Percentiles rank a stretch among this genome's conserved stretches.
Conservation (phyloP, 2,888 invertebrate genomes). For the Epinotia brunnichana region DNA sequence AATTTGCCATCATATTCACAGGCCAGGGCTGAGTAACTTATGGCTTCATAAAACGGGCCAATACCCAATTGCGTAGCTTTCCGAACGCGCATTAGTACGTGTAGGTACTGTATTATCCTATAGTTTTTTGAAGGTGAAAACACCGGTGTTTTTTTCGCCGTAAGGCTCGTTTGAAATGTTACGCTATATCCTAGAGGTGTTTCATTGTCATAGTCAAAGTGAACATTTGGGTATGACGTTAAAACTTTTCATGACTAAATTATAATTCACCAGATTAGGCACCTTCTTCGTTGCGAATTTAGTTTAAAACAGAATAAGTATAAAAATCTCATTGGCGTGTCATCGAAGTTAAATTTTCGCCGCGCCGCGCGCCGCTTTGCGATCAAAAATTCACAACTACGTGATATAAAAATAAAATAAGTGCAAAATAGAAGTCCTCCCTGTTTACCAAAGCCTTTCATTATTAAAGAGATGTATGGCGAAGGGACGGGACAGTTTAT, state of each 20-base stretch:
- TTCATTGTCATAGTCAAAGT: too few species aligned
- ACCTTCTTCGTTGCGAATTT: neutral
- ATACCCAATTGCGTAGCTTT: too few species aligned
- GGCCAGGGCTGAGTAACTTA: too few species aligned
- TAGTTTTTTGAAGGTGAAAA: too few species aligned
- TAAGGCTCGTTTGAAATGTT: too few species aligned
- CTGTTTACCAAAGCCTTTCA: slow-evolving; percentile 77
- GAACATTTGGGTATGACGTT: too few species aligned
- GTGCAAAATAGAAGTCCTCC: slow-evolving; percentile 48
- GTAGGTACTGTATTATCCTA: too few species aligned
- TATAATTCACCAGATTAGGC: neutral
- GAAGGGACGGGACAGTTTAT: slow-evolving; percentile 60
- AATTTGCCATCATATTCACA: too few species aligned
- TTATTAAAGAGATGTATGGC: slow-evolving; percentile 77
- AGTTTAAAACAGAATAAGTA: neutral
- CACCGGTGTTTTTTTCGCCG: too few species aligned
- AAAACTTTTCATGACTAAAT: neutral
- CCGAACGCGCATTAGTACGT: too few species aligned
- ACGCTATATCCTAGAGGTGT: too few species aligned
- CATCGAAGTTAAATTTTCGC: slow-evolving; percentile 7
- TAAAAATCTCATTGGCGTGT: neutral
- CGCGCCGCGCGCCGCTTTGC: neutral
- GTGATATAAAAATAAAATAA: slow-evolving; percentile 50
- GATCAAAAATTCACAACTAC: slow-evolving; percentile 15
- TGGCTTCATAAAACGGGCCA: too few species aligned